phyloP scores from a whole-genome alignment of 2,888 invertebrate genomes.

The Synanthedon myopaeformis region DNA sequence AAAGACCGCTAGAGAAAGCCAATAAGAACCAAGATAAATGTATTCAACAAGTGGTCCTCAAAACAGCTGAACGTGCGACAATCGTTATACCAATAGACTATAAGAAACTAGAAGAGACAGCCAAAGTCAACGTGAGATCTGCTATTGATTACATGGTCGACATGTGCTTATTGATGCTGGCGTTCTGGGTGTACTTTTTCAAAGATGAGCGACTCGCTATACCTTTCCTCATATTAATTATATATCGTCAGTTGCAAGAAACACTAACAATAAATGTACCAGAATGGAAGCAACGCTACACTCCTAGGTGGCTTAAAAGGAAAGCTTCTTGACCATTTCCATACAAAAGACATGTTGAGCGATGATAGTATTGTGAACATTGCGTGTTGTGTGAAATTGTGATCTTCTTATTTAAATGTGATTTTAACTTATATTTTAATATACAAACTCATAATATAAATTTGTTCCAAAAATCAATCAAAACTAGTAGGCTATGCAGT shows the following conservation, averaged over 20 bases:
- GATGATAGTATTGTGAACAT: conserved; percentile 46
- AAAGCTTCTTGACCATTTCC: conserved; percentile 55
- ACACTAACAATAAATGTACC: conserved; percentile 72
- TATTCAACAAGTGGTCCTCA: conserved; percentile 41
- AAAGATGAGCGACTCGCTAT: conserved; percentile 84
- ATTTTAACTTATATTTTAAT: conserved; percentile 26
- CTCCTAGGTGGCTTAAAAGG: conserved; percentile 53
- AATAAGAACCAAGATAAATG: conserved; percentile 24
- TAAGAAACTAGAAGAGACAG: conserved; percentile 70
- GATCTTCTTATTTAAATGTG: conserved; percentile 37
- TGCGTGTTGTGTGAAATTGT: conserved; percentile 55
- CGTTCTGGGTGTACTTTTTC: conserved; percentile 85
- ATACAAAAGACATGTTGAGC: conserved; percentile 54
- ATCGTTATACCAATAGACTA: conserved; percentile 62
- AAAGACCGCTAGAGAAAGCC: conserved; percentile 15
- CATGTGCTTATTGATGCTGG: conserved; percentile 78
- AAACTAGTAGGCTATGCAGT: conserved; percentile 47
- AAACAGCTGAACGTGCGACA: conserved; percentile 54
- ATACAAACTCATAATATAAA: not conserved
- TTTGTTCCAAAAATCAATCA: conserved; percentile 8
- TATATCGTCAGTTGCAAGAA: conserved; percentile 81
- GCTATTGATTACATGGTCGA: conserved; percentile 81
- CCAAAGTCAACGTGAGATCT: conserved; percentile 76
- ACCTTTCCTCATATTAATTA: conserved; percentile 80
- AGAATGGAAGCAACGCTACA: conserved; percentile 60